Conservation (phyloP, 1,140 invertebrate genomes). For the Doryteuthis pealeii region DNA sequence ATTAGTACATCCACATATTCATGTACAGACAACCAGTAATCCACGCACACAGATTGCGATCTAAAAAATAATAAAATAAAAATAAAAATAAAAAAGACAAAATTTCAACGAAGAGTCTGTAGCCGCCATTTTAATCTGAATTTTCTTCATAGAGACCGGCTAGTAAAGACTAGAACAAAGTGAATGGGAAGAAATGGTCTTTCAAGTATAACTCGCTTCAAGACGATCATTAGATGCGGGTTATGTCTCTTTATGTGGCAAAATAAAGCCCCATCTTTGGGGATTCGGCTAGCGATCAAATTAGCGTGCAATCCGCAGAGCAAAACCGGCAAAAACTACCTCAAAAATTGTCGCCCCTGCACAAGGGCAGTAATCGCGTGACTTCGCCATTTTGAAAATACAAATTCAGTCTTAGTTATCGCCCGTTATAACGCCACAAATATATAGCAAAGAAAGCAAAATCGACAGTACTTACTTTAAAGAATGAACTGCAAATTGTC, state of each 20-base stretch:
- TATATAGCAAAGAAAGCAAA: not conserved
- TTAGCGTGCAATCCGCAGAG: not conserved
- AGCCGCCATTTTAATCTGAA: conserved; percentile 1
- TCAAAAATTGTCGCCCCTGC: conserved; percentile 3
- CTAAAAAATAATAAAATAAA: not conserved
- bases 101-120: not conserved
- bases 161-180: not conserved
- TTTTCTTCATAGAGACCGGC: not conserved
- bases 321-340: conserved; percentile 1
- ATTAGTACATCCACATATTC: not conserved
- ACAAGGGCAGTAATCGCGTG: conserved; percentile 7
- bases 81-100: not conserved
- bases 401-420: conserved; percentile 9
- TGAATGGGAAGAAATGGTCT: not conserved
- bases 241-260: not conserved
- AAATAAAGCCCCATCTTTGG: not conserved
- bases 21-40: not conserved
- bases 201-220: not conserved
- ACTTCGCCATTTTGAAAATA: conserved; percentile 10
- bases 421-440: not conserved
- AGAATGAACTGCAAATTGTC: not conserved
- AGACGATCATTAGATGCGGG: not conserved
- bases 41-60: too few species aligned
- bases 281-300: not conserved
- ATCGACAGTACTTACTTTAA: not conserved